These are phyloP conservation scores for Zhuqinia jingwanae DNA, from an alignment of 2,888 invertebrate genomes.

Conservation along the genomic window DNA sequence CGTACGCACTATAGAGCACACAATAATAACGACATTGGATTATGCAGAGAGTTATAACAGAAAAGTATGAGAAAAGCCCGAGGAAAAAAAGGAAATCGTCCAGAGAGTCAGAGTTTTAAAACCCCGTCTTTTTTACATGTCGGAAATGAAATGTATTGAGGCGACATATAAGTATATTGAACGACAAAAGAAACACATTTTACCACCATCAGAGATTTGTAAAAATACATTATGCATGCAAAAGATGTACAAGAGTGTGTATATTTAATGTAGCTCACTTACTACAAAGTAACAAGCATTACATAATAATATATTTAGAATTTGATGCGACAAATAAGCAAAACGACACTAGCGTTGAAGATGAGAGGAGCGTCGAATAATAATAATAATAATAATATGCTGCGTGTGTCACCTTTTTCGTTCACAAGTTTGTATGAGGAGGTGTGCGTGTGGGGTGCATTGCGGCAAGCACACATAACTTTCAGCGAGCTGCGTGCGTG, in stretches of 20 bases:
- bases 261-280: neutral
- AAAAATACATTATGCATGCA: neutral
- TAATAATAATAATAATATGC: no score
- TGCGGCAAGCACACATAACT: slow-evolving; percentile 43
- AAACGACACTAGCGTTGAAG: neutral
- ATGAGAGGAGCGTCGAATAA: neutral
- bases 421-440: neutral
- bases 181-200: neutral
- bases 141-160: slow-evolving; percentile 22
- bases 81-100: neutral
- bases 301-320: neutral
- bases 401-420: slow-evolving; percentile 24
- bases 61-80: neutral
- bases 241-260: neutral
- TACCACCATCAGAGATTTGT: no score
- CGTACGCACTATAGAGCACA: neutral
- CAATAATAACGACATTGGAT: neutral
- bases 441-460: neutral
- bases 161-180: neutral
- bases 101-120: neutral
- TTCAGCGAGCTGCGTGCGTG: slow-evolving; percentile 27
- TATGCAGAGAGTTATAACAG: neutral
- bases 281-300: neutral
- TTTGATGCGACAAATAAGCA: slow-evolving; percentile 13
- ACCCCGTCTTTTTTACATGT: neutral